These are phyloP conservation scores for Ciconia stormi DNA, from an alignment of 2,113 vertebrate species.

Conservation along the genomic window DNA sequence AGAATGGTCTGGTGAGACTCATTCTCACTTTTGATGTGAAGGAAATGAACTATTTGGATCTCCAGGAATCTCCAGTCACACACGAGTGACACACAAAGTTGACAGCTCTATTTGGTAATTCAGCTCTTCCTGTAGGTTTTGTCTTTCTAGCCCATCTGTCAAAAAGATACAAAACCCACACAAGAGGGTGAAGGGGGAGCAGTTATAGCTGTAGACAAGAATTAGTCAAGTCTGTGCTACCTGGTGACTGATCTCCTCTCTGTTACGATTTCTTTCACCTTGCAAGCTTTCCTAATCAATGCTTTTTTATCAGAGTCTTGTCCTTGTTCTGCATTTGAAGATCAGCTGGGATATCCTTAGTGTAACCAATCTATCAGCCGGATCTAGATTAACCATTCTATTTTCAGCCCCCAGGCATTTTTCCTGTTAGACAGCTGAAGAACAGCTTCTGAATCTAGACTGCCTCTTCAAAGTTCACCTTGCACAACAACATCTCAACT, in stretches of 20 bases:
- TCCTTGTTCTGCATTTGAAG: slow-evolving; percentile 16
- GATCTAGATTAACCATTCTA: slow-evolving; percentile 5
- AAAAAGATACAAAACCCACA: background rate
- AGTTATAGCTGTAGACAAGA: background rate
- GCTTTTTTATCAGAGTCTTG: background rate
- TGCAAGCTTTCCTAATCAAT: background rate
- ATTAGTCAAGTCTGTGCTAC: background rate
- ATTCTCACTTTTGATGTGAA: background rate
- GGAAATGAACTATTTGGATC: background rate
- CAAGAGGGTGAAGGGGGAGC: background rate
- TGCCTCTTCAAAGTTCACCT: slow-evolving; percentile 27
- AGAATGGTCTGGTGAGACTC: background rate
- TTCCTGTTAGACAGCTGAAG: slow-evolving; percentile 2
- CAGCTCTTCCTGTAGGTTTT: background rate
- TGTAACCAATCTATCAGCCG: background rate
- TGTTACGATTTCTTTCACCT: background rate
- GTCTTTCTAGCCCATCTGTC: background rate
- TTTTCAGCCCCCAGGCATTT: slow-evolving; percentile 31
- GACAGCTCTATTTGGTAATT: background rate
- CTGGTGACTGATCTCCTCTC: background rate
- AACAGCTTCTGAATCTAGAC: slow-evolving; percentile 7
- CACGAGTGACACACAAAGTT: background rate
- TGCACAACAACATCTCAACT: background rate
- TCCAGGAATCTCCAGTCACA: background rate
- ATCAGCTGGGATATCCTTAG: background rate